Evolutionary conservation across 2,888 invertebrate genomes (phyloP), one percentile per base, ranked within the genome.

Genomic region (Hartigia nigra): DNA sequence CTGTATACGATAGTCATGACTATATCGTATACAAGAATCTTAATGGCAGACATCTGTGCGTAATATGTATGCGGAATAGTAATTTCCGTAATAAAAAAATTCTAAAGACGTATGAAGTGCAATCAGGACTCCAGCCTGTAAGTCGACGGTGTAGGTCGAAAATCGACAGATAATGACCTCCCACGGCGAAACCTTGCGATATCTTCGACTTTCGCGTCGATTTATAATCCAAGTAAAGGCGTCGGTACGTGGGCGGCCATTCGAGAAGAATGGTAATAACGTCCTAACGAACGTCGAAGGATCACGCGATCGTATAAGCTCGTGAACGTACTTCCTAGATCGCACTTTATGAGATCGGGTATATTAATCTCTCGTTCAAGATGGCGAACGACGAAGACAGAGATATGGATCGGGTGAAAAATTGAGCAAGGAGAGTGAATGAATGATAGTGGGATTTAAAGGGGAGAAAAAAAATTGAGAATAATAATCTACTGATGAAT

Each of bases 211-310:
- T 76, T 80, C 77, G 34, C 80, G 82, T 78, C 86, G 82, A 88
- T 88, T 88, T 88, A 86, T 87, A 88, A 86, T 87, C 80, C 84
- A 70, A 74, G 79, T 87, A 87, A 86, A 88, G 55, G 87, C 87
- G 86, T 82, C 72, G 76, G 70, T 81, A 78, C 81, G 87, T 85
- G 82, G 86, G 85, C 83, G 86, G 82, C 78, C 72, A 75, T 78
- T 81, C 69, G 80, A 76, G 75, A 82, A 82, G 83, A 82, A 82
- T 31, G 39, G 70, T 36, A 69, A 35, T 79, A 76, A 74, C 78
- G 74, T 78, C 83, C 82, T 83, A 84, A 86, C 83, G 81, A 85
- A 84, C 81, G 81, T 86, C 85, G 85, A 87, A 87, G 82, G 81
- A 82, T 83, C 81, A 81, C 78, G 83, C 82, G 83, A 82, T 82